Evolutionary conservation across 2,797 vertebrate genomes (phyloP).

Genomic region (Smutsia temminckii): DNA sequence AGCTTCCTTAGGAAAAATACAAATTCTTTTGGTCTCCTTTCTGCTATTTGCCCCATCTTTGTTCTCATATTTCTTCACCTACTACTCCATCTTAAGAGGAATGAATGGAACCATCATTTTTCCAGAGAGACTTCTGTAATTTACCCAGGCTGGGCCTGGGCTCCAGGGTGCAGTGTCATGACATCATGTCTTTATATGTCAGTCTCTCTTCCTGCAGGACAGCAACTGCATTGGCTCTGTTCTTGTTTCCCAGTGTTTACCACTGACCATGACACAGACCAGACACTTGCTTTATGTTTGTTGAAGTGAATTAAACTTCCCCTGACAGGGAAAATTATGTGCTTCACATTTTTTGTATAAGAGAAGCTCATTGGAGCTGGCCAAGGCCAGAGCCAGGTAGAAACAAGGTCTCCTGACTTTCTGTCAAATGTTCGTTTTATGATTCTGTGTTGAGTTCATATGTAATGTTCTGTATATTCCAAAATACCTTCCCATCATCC

Average conservation of each 20-base stretch:
- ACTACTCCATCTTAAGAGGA: neutral
- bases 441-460: neutral
- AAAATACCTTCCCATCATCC: neutral
- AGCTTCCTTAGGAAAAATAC: neutral
- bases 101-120: neutral
- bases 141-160: neutral
- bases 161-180: neutral
- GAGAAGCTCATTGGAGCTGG: neutral
- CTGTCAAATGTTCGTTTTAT: neutral
- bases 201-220: no score
- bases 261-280: neutral
- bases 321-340: neutral
- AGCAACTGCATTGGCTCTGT: neutral
- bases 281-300: neutral
- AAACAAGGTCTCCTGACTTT: neutral
- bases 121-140: neutral
- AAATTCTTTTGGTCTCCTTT: neutral
- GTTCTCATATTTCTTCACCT: neutral
- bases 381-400: neutral
- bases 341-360: neutral
- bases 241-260: neutral
- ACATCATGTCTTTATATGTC: no score
- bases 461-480: neutral
- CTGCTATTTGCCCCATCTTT: fast-evolving
- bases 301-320: neutral